Conservation (phyloP, 2,113 vertebrate genomes). For the Philantomba maxwellii region DNA sequence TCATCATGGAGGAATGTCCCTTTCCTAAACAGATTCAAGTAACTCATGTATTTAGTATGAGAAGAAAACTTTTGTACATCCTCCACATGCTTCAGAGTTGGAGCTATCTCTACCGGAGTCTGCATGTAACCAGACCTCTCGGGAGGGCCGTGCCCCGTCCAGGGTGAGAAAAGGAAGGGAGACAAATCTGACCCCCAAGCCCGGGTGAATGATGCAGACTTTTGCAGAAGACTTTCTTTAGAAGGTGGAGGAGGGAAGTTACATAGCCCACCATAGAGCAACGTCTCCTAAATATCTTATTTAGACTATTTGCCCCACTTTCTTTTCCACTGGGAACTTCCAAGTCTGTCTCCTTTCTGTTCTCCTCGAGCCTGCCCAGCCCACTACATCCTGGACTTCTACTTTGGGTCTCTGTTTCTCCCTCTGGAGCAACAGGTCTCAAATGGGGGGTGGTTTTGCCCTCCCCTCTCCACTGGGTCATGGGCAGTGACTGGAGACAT, state of each 20-base stretch:
- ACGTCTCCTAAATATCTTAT: not conserved
- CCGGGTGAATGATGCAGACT: not conserved
- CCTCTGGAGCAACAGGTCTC: not conserved
- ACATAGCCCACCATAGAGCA: fast-evolving
- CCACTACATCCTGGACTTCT: not conserved
- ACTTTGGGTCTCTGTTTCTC: not conserved
- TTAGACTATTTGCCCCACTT: not conserved
- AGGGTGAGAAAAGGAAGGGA: not conserved
- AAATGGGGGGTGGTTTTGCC: not conserved
- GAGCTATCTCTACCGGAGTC: not conserved
- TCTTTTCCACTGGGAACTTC: not conserved
- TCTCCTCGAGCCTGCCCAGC: no score
- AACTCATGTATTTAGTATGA: constrained; percentile 70
- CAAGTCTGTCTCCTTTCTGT: not conserved
- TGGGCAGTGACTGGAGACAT: not conserved
- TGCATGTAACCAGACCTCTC: not conserved
- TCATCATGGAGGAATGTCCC: constrained; percentile 93
- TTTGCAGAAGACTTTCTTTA: not conserved
- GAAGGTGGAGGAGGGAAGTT: not conserved
- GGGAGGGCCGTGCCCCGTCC: not conserved
- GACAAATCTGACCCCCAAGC: not conserved
- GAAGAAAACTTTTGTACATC: not conserved
- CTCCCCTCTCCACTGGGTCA: fast-evolving
- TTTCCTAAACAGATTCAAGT: constrained; percentile 95
- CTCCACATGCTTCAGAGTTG: not conserved